phyloP scores from a whole-genome alignment of 2,797 vertebrate genomes.

The Zalophus californianus region DNA sequence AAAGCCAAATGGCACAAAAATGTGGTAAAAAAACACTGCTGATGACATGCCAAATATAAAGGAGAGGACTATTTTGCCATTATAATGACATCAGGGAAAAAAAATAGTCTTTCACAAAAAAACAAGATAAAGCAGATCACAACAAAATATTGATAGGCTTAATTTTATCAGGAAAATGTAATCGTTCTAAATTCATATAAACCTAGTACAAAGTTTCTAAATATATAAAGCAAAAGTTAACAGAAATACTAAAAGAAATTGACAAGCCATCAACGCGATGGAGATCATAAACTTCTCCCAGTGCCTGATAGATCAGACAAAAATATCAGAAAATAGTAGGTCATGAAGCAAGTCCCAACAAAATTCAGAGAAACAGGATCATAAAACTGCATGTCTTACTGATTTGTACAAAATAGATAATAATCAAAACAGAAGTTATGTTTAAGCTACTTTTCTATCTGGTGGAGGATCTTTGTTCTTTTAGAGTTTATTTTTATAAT shows the following conservation, averaged over 20 bases:
- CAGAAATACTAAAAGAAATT: not conserved
- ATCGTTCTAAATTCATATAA: not conserved
- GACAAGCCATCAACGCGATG: not conserved
- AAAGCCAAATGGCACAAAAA: not conserved
- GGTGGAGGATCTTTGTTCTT: not conserved
- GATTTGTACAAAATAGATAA: not conserved
- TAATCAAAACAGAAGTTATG: slow-evolving; percentile 10
- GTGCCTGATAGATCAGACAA: not conserved
- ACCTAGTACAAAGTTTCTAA: not conserved
- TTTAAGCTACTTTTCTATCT: not conserved
- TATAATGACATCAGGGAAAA: not conserved
- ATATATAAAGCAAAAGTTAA: not conserved
- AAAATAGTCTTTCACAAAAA: not conserved
- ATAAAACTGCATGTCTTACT: not conserved
- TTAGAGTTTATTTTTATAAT: not conserved
- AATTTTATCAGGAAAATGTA: not conserved
- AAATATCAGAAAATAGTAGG: not conserved
- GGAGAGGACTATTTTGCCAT: not conserved
- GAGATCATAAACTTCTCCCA: not conserved
- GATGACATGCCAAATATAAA: not conserved
- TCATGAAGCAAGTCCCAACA: not conserved
- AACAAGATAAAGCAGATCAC: not conserved
- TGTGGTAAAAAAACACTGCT: not conserved
- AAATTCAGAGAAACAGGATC: not conserved
- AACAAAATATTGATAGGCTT: not conserved